Evolutionary conservation across 2,113 vertebrate species (phyloP).

Genomic region (Oryzias woworae): DNA sequence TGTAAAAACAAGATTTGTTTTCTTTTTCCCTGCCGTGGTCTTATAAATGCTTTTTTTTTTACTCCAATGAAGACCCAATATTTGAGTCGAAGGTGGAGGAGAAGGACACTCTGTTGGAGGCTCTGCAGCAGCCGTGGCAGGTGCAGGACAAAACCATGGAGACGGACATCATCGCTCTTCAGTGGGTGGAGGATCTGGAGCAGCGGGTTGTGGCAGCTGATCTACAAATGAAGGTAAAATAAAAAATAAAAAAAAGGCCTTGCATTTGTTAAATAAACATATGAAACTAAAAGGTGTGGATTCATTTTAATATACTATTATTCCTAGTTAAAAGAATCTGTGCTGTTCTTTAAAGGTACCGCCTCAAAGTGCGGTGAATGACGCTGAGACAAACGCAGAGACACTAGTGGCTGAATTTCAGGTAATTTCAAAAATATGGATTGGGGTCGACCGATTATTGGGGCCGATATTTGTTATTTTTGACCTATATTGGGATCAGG

Average conservation of each 20-base stretch:
- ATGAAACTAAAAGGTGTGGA: not conserved
- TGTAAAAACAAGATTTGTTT: not conserved
- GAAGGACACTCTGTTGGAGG: constrained; percentile 67
- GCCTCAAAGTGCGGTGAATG: constrained; percentile 53
- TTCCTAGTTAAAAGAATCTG: not conserved
- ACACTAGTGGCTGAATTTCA: constrained; percentile 66
- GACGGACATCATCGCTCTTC: constrained; percentile 83
- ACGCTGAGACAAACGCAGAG: constrained; percentile 61
- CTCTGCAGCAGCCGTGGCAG: constrained; percentile 81
- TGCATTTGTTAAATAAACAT: too few species aligned
- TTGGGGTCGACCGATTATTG: too few species aligned
- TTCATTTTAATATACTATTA: not conserved
- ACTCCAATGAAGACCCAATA: constrained; percentile 74
- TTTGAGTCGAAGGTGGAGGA: constrained; percentile 77
- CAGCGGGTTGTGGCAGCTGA: constrained; percentile 87
- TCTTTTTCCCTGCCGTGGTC: not conserved
- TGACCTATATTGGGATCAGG: too few species aligned
- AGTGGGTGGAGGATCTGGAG: constrained; percentile 94
- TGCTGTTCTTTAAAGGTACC: constrained; percentile 57
- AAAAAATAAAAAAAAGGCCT: too few species aligned
- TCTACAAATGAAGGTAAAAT: constrained; percentile 87
- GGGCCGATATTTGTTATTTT: too few species aligned
- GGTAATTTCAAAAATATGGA: constrained; percentile 48
- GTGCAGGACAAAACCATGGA: constrained; percentile 83
- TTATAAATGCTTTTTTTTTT: too few species aligned